Percentiles rank a stretch among this genome's conserved stretches.
Evolutionary conservation across 2,888 invertebrate genomes (phyloP).

Genomic region (Amitus sp.): DNA sequence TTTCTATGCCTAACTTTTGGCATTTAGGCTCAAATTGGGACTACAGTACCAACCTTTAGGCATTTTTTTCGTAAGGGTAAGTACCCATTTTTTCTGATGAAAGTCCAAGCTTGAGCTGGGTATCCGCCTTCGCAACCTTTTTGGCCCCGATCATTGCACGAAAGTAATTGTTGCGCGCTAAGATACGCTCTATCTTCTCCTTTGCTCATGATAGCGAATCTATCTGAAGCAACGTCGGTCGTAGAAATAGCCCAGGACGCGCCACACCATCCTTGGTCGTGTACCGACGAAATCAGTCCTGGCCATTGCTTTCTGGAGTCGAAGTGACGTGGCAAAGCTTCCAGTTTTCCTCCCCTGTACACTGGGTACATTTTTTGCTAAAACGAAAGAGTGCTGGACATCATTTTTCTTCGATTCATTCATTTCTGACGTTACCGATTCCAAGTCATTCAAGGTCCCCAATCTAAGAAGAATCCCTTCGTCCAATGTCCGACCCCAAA

Average conservation of each 20-base stretch:
- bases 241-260: constrained; percentile 95
- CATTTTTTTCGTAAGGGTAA: background rate
- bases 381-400: too few relatives aligned
- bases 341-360: constrained; percentile 58
- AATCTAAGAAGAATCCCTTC: constrained; percentile 83
- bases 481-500: constrained; percentile 83
- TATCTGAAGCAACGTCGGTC: constrained; percentile 81
- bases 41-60: background rate
- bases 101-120: constrained; percentile 93
- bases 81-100: constrained; percentile 80
- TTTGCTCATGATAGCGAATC: constrained; percentile 86
- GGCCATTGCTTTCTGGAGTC: constrained; percentile 84
- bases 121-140: constrained; percentile 84
- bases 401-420: too few relatives aligned
- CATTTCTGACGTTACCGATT: constrained; percentile 59
- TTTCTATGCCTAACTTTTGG: background rate
- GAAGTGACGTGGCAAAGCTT: constrained; percentile 75
- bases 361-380: background rate
- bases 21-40: background rate
- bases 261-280: constrained; percentile 83
- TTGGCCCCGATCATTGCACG: constrained; percentile 83
- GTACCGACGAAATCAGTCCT: constrained; percentile 74
- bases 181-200: constrained; percentile 78
- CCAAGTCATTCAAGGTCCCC: constrained; percentile 73
- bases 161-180: constrained; percentile 87